Evolutionary conservation across 2,797 vertebrate species (phyloP).

Genomic region (Thripadectes ignobilis): DNA sequence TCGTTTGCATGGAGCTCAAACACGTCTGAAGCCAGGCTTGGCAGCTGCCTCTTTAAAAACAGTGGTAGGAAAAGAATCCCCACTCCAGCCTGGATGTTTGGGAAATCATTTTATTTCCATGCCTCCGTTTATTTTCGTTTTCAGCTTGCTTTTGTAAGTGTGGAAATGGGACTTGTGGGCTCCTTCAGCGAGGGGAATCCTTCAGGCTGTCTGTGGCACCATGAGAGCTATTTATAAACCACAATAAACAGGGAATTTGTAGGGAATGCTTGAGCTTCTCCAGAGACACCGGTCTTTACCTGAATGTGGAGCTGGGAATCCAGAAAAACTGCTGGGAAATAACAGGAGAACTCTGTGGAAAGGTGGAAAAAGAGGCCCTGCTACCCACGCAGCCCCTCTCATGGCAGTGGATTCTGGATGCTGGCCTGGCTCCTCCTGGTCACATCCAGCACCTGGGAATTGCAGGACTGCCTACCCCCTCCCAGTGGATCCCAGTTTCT

Average conservation of each 20-base stretch:
- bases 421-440: too few species aligned
- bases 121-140: neutral
- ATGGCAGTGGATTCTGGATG: too few species aligned
- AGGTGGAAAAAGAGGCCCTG: neutral
- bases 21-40: neutral
- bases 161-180: neutral
- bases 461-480: too few species aligned
- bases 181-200: neutral
- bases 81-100: neutral
- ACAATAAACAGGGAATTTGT: fast-evolving
- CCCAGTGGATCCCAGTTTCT: too few species aligned
- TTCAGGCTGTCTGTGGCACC: neutral
- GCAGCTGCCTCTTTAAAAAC: neutral
- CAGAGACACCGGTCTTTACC: neutral
- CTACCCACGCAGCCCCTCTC: too few species aligned
- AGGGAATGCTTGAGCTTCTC: neutral
- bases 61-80: neutral
- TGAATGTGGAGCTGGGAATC: neutral
- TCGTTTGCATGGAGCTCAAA: neutral
- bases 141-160: neutral
- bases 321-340: neutral
- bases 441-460: too few species aligned
- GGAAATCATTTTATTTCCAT: neutral
- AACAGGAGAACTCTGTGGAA: neutral
- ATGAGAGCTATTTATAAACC: neutral